Base-by-base conservation (phyloP, 1,140 invertebrate genomes). In the Acyrthosiphon pisum region DNA sequence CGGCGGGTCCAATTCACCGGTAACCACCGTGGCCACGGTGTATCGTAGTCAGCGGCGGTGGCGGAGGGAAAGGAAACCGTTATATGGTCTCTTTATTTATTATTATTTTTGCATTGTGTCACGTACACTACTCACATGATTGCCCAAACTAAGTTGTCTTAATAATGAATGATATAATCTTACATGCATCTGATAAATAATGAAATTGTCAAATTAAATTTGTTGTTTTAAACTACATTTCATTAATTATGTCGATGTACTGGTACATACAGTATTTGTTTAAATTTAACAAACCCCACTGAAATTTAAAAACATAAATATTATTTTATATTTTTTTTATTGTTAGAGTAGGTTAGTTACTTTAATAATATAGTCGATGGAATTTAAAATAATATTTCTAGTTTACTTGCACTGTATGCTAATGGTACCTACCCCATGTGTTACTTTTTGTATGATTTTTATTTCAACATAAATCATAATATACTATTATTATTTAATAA, bases 11-110 rank as follows among this genome's bases (percentile, higher is more conserved):
- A 41, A 90, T 90, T 68, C 41, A 37, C 53, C 41, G 53, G 53
- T 44, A 89, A 89, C 37, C 83, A 44, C 46, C 20, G n/a, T 88
- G 14, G 60, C 60, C 60, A 76, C 44, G 46, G 46, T 35, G 89
- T 22, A 68, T 90, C 88, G 35, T 1, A 56, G 53, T 1, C 14
- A 18, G 89, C 6, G 7, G 14, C 14, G 18, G 53, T 14, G 30
- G 56, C 11, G 37, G 26, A 44, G 30, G 53, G 37, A 90, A 90
- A 68, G 56, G 14, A 90, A 90, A 90, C 89, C 89, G 89, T 90
- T 90, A 90, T 90, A 44, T 68, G 89, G 89, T 90, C 89, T 90
- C 89, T 68, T 90, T 90, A 60, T 90, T 90, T 90, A 90, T 90
- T 90, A 60, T 60, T 90, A 35, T 90, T 68, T 90, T 90, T 90